Percentiles rank a stretch among this genome's conserved stretches.
Evolutionary conservation across 2,113 vertebrate species (phyloP).

Genomic region (Calcarius ornatus): DNA sequence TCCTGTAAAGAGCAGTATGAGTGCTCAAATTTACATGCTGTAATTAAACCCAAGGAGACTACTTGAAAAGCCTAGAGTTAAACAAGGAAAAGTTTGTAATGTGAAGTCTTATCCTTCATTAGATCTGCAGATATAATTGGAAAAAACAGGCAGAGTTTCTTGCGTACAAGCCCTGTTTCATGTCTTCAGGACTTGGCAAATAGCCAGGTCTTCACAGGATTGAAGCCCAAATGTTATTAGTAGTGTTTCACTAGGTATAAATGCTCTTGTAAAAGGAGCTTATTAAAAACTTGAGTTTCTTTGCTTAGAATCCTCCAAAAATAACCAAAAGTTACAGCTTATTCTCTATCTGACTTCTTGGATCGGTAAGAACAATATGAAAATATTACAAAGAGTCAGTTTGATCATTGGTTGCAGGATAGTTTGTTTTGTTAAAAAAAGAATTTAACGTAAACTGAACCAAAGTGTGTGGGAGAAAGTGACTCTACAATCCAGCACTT

Average conservation of each 20-base stretch:
- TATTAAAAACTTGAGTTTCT: not conserved
- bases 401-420: not conserved
- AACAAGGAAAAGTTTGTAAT: slow-evolving; percentile 59
- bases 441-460: slow-evolving; percentile 25
- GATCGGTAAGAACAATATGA: not conserved
- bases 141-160: slow-evolving; percentile 28
- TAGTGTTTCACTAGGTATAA: not conserved
- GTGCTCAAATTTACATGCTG: slow-evolving; percentile 53
- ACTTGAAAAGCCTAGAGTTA: slow-evolving; percentile 57
- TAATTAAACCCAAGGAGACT: slow-evolving; percentile 66
- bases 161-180: not conserved
- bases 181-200: slow-evolving; percentile 50
- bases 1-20: not conserved
- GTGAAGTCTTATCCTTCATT: slow-evolving; percentile 50
- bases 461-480: not conserved
- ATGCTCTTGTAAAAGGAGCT: not conserved
- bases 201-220: not conserved
- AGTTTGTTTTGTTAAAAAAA: slow-evolving; percentile 11
- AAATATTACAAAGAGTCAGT: not conserved
- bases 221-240: slow-evolving; percentile 4
- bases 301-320: not conserved
- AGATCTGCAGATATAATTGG: slow-evolving; percentile 50
- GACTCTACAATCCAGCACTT: not conserved
- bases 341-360: not conserved
- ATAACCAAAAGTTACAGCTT: not conserved